Conservation (phyloP, 2,113 vertebrate genomes). For the Melanerpes formicivorus region DNA sequence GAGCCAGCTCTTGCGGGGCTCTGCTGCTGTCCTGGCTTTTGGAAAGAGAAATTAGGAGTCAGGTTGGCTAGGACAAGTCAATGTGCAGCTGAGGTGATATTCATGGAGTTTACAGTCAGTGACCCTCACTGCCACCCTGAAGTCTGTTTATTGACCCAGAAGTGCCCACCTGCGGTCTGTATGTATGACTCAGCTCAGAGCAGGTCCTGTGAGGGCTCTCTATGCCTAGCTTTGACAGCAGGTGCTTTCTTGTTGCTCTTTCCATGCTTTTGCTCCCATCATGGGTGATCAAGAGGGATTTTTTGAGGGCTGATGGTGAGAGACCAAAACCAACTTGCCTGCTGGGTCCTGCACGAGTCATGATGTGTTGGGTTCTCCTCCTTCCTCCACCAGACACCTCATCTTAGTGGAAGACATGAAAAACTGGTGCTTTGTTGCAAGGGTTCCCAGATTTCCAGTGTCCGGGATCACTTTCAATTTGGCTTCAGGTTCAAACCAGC, state of each 20-base stretch:
- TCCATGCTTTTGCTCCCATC: background rate
- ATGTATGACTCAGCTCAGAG: fast-evolving
- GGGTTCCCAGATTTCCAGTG: background rate
- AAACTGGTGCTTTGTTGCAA: background rate
- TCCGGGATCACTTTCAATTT: background rate
- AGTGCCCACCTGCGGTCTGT: background rate
- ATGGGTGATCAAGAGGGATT: background rate
- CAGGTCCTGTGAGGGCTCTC: fast-evolving
- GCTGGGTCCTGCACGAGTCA: fast-evolving
- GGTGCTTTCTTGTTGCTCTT: background rate
- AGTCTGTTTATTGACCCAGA: background rate
- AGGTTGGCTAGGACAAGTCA: fast-evolving
- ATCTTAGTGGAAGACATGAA: background rate
- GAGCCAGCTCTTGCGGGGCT: background rate
- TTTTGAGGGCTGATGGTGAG: background rate
- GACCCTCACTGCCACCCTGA: fast-evolving
- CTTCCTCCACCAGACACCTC: background rate
- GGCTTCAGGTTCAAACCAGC: background rate
- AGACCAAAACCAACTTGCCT: background rate
- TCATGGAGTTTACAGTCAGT: background rate
- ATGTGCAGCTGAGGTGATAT: background rate
- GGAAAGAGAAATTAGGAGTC: background rate
- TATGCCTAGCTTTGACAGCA: background rate
- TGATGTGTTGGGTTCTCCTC: background rate
- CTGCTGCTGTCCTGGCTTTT: background rate